These are phyloP conservation scores for Gobiocypris rarus DNA, from an alignment of 2,113 vertebrate genomes.

Conservation along the genomic window DNA sequence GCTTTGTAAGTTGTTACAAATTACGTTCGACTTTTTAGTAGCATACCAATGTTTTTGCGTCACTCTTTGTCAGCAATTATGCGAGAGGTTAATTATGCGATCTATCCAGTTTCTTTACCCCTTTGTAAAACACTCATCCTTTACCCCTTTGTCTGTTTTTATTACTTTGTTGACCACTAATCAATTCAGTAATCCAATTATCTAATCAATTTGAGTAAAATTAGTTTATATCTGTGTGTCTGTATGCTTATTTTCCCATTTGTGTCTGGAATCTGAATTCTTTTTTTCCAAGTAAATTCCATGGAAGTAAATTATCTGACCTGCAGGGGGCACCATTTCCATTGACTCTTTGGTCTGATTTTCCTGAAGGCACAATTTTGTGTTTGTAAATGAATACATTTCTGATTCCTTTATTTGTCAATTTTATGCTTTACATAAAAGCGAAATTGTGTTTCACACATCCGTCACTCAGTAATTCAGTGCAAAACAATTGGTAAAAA, in stretches of 20 bases:
- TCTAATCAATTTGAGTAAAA: not conserved
- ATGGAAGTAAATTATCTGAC: too few relatives aligned
- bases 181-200: not conserved
- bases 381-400: not conserved
- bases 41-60: not conserved
- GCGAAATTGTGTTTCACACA: not conserved
- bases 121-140: too few relatives aligned
- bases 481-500: not conserved
- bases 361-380: not conserved
- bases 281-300: too few relatives aligned
- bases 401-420: not conserved
- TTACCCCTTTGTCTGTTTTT: too few relatives aligned
- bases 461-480: not conserved
- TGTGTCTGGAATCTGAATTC: too few relatives aligned
- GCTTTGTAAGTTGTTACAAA: not conserved
- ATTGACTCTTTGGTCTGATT: not conserved
- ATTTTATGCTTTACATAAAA: not conserved
- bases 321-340: not conserved
- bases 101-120: constrained; percentile 4
- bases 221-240: not conserved
- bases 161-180: not conserved
- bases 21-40: not conserved
- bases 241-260: not conserved
- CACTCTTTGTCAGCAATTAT: not conserved
- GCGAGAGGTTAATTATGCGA: not conserved